Evolutionary conservation across 2,888 invertebrate species (phyloP).

Genomic region (Thymelicus sylvestris): DNA sequence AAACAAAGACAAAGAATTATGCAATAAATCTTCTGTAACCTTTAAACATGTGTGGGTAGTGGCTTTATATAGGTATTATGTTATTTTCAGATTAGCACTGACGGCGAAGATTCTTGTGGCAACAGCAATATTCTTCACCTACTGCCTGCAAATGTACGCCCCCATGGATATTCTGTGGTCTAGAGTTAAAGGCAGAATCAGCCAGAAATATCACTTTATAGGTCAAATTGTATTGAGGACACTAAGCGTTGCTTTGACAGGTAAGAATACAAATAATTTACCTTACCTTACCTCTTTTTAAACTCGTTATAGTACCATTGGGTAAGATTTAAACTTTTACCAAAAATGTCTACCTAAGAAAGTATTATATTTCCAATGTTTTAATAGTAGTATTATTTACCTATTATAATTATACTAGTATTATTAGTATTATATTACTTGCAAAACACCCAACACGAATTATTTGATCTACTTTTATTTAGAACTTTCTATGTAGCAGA

Average conservation of each 20-base stretch:
- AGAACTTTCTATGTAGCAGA: no score
- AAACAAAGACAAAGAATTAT: no score
- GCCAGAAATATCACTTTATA: slow-evolving; percentile 71
- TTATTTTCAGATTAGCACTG: slow-evolving; percentile 87
- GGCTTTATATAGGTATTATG: neutral
- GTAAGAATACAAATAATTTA: slow-evolving; percentile 50
- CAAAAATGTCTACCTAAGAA: no score
- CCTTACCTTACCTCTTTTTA: neutral
- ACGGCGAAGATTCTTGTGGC: slow-evolving; percentile 93
- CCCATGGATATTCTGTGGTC: slow-evolving; percentile 96
- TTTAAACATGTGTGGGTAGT: neutral
- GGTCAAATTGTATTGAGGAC: slow-evolving; percentile 79
- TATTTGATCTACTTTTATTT: no score
- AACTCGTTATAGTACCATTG: no score
- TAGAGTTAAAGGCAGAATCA: slow-evolving; percentile 77
- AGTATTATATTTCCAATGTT: no score
- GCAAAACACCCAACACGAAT: no score
- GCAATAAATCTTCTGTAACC: neutral
- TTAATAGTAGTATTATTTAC: no score
- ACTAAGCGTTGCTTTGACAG: slow-evolving; percentile 74
- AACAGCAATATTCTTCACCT: slow-evolving; percentile 95
- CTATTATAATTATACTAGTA: no score
- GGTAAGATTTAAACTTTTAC: no score
- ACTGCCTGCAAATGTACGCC: slow-evolving; percentile 97
- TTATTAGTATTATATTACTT: no score